Base-by-base conservation (phyloP, 2,113 vertebrate species). In the Eclectus roratus region DNA sequence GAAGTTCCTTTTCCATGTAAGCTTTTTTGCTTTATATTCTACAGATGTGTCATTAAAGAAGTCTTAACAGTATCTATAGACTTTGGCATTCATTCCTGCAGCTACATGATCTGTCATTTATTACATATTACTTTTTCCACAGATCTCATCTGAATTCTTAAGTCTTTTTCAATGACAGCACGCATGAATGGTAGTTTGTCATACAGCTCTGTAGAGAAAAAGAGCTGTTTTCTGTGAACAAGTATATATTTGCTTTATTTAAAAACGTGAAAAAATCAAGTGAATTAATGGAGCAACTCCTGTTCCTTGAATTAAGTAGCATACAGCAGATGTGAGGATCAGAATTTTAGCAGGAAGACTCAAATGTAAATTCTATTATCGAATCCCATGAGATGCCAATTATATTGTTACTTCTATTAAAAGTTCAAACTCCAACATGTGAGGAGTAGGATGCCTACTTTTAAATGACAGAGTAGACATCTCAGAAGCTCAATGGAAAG, bases 31-130 rank as follows among this genome's bases (percentile, higher is more conserved):
- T 94, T 94, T 96, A 93, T 93, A 85, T 91, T 94, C 85, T 85
- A 82, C 94, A 97, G 82, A 93, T 94, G 85, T 96, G 71, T 71
- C 61, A 86, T 90, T 95, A 94, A 94, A 90, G 58, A n/a, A 89
- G 61, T 12, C 80, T 93, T 95, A 93, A 84, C 76, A 80, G 92
- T 83, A 97, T 93, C 85, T 93, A 58, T 68, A 93, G 86, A 79
- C 65, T 84, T 89, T 95, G 94, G 92, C 87, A 90, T 16, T 63
- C 25, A 47, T 61, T 94, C 39, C 58, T 66, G 55, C 46, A 93
- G 53, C 89, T 1, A 0, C 49, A 27, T 78, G 88, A 94, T 81
- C 80, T 80, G 60, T 58, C 85, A 80, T 71, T 94, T 96, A 84
- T 88, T 86, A 46, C 44, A 43, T 85, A 70, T 70, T 80, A 73